Base-by-base conservation (phyloP, 2,797 vertebrate genomes). In the Moxostoma hubbsi region DNA sequence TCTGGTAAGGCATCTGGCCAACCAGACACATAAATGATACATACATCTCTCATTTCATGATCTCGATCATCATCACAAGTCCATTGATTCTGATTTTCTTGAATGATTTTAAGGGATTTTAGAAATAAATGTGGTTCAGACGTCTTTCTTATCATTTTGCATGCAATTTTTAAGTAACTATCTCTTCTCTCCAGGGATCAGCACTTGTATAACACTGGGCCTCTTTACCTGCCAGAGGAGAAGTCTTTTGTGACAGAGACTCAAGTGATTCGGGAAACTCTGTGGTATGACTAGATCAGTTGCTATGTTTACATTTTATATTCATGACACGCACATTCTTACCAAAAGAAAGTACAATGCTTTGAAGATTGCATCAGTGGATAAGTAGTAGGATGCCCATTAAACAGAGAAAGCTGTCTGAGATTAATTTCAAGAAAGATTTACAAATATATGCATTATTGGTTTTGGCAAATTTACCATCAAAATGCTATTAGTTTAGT, bases 231-330 rank as follows among this genome's bases (percentile, higher is more conserved):
- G 80, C 95, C 95, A 0, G 97, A 97, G 85, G 97, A 99, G 82
- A 97, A 94, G 87, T 93, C 93, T 10, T 91, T 96, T 82, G 95
- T 99, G 82, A 97, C 97, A 0, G 98, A 99, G 91, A 96, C 95
- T 0, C 98, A 99, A 90, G 95, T 98, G 75, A 96, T 99, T 87
- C 92, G 97, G 67, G 98, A 99, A 91, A 98, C 95, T 0, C 85
- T 99, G 68, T 99, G 98, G 97, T 99, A 91, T 95, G 96, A 86
- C 51, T 55, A 16, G 46, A 61, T 71, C 59, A 11, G 9, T 24
- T 58, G 43, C 43, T 7, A 5, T 47, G 43, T 8, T 58, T 51
- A 36, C 8, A 62, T 16, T 54, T 15, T 18, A 7, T 59, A 45
- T 16, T 10, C 49, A 16, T 50, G 59, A 64, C 43, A 55, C 10